Base-by-base conservation (phyloP, 2,113 vertebrate genomes). In the Alligator sinensis region DNA sequence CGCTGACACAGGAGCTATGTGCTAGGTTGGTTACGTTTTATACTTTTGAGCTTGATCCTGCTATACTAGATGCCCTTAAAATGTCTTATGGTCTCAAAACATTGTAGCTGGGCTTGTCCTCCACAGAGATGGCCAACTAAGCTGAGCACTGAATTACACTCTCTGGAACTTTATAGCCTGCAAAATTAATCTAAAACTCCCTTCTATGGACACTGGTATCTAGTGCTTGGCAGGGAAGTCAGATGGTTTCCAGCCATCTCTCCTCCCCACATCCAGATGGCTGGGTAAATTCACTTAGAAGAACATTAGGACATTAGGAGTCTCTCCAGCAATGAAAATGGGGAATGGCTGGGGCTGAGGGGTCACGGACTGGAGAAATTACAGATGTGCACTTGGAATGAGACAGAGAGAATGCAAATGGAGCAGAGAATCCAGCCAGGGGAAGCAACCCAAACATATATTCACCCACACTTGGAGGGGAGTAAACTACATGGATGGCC, bases 71-170 rank as follows among this genome's bases (percentile, higher is more conserved):
- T 60, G 85, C 61, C 34, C 62, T 57, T 54, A 38, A 1, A 70
- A 38, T 3, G 0, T 57, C 2, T 0, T 0, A 0, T 64, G 84
- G n/a, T 64, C 16, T 0, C 19, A 0, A 58, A 1, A 2, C 6
- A 0, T 61, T 24, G 77, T 30, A 60, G 63, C 54, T 64, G 78
- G 89, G 55, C 84, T 84, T 15, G 12, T 80, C 79, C 0, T 0
- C 63, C 76, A 66, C 87, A 0, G 0, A 5, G 47, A 1, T 0
- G 9, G n/a, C 80, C 95, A 80, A 90, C 88, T 95, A 91, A 93
- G 85, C 82, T 2, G 64, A 64, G 70, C 76, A 3, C 89, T 34
- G 63, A 81, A 13, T 60, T 19, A 47, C 80, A n/a, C 75, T 84
- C 92, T 77, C 78, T 5, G 17, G 16, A 84, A 61, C 87, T 88